Conservation (phyloP, 2,888 invertebrate genomes). For the Caenorhabditis parvicauda region DNA sequence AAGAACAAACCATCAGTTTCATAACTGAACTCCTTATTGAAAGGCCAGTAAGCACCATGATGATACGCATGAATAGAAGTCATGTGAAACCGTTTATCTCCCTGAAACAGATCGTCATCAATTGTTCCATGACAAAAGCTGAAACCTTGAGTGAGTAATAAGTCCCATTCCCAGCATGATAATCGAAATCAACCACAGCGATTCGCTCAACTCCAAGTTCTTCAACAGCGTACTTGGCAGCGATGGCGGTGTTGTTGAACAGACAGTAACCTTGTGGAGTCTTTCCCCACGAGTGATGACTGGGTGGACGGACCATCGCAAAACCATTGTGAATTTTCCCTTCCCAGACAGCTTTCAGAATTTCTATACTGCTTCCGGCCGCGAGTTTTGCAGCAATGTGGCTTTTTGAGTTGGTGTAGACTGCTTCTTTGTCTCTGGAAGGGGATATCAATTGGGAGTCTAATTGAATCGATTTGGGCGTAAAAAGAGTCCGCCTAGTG, state of each 20-base stretch:
- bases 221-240: conserved; percentile 74
- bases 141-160: conserved; percentile 30
- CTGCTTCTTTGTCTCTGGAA: conserved; percentile 28
- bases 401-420: conserved; percentile 22
- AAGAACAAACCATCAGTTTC: conserved; percentile 11
- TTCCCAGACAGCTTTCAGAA: conserved; percentile 40
- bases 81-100: conserved; percentile 15
- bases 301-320: conserved; percentile 93
- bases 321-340: conserved; percentile 74
- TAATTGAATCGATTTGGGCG: too few relatives aligned
- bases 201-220: conserved; percentile 32
- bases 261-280: conserved; percentile 82
- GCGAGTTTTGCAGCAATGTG: conserved; percentile 37
- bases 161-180: conserved; percentile 46
- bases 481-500: background rate
- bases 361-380: conserved; percentile 39
- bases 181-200: conserved; percentile 45
- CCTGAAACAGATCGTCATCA: too few relatives aligned
- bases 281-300: conserved; percentile 75
- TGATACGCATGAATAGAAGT: conserved; percentile 27
- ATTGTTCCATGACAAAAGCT: too few relatives aligned
- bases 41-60: conserved; percentile 37
- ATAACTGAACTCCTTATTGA: conserved; percentile 15
- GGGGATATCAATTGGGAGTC: too few relatives aligned
- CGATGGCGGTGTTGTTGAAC: conserved; percentile 95